These are phyloP conservation scores for Ictalurus furcatus DNA, from an alignment of 2,113 vertebrate species.

Conservation along the genomic window DNA sequence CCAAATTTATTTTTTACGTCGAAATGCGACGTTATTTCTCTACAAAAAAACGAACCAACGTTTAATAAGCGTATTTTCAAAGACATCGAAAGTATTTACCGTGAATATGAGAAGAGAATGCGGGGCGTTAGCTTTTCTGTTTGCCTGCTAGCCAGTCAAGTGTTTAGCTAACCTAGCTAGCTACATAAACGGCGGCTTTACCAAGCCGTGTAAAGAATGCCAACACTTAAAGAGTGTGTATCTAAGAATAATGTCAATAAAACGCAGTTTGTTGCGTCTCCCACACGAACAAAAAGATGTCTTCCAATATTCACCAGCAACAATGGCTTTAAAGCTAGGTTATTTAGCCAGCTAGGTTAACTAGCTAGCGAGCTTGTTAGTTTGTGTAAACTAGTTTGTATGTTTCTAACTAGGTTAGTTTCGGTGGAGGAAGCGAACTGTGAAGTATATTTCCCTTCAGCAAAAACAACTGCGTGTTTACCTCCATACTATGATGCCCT, in stretches of 20 bases:
- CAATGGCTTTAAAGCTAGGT: not conserved
- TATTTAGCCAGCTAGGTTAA: constrained; percentile 17
- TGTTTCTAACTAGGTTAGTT: not conserved
- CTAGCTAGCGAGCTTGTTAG: not conserved
- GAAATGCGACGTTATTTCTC: constrained; percentile 14
- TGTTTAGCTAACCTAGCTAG: not conserved
- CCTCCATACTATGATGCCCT: not conserved
- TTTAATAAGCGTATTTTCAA: not conserved
- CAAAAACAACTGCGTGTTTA: constrained; percentile 3
- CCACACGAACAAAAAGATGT: not conserved
- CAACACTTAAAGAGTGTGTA: not conserved
- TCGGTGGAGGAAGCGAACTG: not conserved
- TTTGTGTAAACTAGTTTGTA: not conserved
- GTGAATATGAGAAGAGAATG: not conserved
- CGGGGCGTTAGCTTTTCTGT: constrained; percentile 26
- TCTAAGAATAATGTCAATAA: not conserved
- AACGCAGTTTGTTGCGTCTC: not conserved
- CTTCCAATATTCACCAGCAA: not conserved
- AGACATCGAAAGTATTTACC: not conserved
- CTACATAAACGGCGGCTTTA: constrained; percentile 22
- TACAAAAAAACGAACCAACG: constrained; percentile 15
- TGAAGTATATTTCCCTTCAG: not conserved
- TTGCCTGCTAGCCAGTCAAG: constrained; percentile 23
- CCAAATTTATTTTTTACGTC: not conserved
- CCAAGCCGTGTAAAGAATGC: not conserved